Evolutionary conservation across 1,140 invertebrate species (phyloP).

Genomic region (Papilio polyxenes): DNA sequence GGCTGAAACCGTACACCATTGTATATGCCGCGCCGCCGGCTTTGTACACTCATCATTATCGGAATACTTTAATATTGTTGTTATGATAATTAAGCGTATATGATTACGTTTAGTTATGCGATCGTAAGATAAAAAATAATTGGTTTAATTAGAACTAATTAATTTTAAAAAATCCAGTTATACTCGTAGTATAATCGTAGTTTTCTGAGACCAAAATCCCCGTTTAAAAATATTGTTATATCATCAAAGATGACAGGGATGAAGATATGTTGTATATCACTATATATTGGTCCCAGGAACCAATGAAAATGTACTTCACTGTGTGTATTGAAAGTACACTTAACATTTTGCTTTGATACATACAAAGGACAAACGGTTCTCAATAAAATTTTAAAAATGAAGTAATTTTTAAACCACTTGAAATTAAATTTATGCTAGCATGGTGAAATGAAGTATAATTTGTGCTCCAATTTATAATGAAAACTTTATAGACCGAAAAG

Average conservation of each 20-base stretch:
- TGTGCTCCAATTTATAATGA: not conserved
- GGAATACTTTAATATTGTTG: conserved; percentile 37
- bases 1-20: conserved; percentile 65
- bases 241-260: too few relatives aligned
- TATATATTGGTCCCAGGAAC: too few relatives aligned
- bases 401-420: too few relatives aligned
- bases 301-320: too few relatives aligned
- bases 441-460: not conserved
- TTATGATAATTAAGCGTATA: conserved; percentile 35
- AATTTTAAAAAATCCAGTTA: not conserved
- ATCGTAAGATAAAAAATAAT: not conserved
- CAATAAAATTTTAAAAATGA: too few relatives aligned
- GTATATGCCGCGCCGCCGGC: conserved; percentile 40
- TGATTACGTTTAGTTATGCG: not conserved
- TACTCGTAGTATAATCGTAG: not conserved
- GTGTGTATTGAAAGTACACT: too few relatives aligned
- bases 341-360: too few relatives aligned
- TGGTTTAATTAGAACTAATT: not conserved
- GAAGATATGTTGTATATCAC: too few relatives aligned
- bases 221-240: too few relatives aligned
- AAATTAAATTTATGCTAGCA: not conserved
- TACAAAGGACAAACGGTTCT: too few relatives aligned
- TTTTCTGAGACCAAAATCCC: not conserved
- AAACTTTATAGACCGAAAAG: not conserved
- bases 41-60: conserved; percentile 32